Evolutionary conservation across 2,888 invertebrate species (phyloP).

Genomic region (Eudemis profundana): DNA sequence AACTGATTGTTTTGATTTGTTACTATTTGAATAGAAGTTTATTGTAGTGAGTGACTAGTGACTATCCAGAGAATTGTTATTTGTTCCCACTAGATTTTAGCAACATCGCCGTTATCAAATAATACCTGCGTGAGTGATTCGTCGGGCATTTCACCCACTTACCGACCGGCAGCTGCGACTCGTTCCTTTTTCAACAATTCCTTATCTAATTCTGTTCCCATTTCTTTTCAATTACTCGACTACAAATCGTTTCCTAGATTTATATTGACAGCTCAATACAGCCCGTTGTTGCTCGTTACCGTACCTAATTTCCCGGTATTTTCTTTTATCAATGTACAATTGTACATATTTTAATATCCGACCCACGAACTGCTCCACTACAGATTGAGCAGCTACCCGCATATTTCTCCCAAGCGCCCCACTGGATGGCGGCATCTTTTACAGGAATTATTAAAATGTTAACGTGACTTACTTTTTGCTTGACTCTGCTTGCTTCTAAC

Average conservation of each 20-base stretch:
- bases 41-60: no score
- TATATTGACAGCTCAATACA: conserved; percentile 27
- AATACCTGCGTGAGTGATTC: conserved; percentile 46
- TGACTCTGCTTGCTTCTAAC: conserved; percentile 34
- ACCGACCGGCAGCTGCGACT: conserved; percentile 66
- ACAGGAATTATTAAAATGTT: conserved; percentile 31
- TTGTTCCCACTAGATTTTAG: not conserved
- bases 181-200: conserved; percentile 62
- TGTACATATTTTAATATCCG: not conserved
- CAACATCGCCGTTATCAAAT: not conserved
- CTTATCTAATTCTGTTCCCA: conserved; percentile 68
- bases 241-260: conserved; percentile 43
- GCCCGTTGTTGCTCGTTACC: not conserved
- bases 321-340: conserved; percentile 2
- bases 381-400: not conserved
- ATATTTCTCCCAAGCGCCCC: conserved; percentile 15
- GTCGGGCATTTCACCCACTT: conserved; percentile 53
- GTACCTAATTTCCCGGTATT: not conserved
- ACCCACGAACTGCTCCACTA: not conserved
- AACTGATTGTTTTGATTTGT: no score
- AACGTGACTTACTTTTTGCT: conserved; percentile 28
- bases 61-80: no score
- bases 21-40: no score
- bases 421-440: conserved; percentile 13
- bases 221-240: conserved; percentile 63